Percentiles rank a stretch among this genome's conserved stretches.
Conservation (phyloP, 2,113 vertebrate genomes). For the Coptodon rendalli region DNA sequence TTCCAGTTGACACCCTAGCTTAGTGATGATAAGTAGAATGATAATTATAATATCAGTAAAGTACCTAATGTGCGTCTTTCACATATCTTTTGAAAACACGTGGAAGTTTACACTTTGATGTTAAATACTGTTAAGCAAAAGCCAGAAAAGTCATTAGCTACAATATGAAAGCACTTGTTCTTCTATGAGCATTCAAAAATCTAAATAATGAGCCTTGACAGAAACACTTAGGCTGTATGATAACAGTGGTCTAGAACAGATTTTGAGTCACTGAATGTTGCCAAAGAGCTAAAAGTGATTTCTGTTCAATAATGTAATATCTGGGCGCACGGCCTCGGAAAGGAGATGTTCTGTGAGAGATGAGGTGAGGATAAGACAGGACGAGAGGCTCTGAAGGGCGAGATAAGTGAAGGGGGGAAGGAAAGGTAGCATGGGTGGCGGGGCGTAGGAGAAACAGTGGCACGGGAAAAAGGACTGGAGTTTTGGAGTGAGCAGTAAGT, state of each 20-base stretch:
- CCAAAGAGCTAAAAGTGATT: constrained; percentile 54
- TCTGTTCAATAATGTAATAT: constrained; percentile 56
- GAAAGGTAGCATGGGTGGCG: neutral
- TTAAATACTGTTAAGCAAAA: neutral
- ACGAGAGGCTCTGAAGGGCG: constrained; percentile 42
- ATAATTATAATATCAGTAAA: neutral
- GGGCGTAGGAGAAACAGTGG: constrained; percentile 14
- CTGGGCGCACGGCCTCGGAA: constrained; percentile 11
- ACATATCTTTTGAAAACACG: neutral
- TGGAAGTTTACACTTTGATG: neutral
- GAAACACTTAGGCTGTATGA: constrained; percentile 25
- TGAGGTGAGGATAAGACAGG: constrained; percentile 31
- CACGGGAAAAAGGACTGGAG: constrained; percentile 21
- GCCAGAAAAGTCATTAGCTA: neutral
- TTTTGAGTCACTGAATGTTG: constrained; percentile 29
- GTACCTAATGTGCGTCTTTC: neutral
- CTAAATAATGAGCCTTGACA: constrained; percentile 26
- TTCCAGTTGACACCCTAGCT: neutral
- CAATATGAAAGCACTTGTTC: neutral
- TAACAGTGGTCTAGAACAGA: constrained; percentile 14
- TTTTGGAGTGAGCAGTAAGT: constrained; percentile 57
- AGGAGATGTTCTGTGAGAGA: constrained; percentile 28
- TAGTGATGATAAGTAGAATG: neutral
- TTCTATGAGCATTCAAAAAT: neutral
- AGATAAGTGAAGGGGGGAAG: constrained; percentile 37